Evolutionary conservation across 2,113 vertebrate genomes (phyloP).

Genomic region (Crypturellus undulatus): DNA sequence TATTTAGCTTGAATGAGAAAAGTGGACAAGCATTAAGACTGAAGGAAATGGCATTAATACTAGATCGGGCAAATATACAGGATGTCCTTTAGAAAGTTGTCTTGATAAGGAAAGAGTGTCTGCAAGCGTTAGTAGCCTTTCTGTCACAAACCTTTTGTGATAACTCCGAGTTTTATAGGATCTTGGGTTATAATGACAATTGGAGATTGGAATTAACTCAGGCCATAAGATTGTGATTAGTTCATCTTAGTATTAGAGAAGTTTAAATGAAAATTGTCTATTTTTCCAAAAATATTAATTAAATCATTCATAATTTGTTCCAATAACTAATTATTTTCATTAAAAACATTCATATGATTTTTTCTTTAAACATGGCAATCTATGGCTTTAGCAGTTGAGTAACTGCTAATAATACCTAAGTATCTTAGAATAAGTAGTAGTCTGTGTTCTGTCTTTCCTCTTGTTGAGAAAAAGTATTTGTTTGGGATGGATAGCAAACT

Average conservation of each 20-base stretch:
- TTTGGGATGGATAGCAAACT: not conserved
- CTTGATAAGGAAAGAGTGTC: not conserved
- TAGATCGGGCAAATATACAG: not conserved
- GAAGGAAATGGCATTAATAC: not conserved
- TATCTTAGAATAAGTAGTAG: not conserved
- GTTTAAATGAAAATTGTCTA: not conserved
- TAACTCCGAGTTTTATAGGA: not conserved
- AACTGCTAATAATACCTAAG: not conserved
- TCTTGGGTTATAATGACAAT: not conserved
- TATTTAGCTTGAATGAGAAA: not conserved
- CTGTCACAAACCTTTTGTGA: fast-evolving
- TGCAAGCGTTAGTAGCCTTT: not conserved
- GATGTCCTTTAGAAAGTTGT: not conserved
- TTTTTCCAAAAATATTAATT: not conserved
- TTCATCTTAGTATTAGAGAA: not conserved
- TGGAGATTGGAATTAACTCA: not conserved
- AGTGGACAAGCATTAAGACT: not conserved
- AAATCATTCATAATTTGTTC: not conserved
- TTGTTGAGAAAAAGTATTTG: not conserved
- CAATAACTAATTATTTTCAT: not conserved
- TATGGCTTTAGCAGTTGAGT: not conserved
- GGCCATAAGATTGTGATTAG: not conserved
- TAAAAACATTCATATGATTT: not conserved
- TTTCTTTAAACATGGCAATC: not conserved
- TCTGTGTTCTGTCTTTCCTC: not conserved